A percentile compares a stretch with the other conserved stretches of the same genome.
Conservation (phyloP, 2,113 vertebrate species). For the Nycticebus coucang region DNA sequence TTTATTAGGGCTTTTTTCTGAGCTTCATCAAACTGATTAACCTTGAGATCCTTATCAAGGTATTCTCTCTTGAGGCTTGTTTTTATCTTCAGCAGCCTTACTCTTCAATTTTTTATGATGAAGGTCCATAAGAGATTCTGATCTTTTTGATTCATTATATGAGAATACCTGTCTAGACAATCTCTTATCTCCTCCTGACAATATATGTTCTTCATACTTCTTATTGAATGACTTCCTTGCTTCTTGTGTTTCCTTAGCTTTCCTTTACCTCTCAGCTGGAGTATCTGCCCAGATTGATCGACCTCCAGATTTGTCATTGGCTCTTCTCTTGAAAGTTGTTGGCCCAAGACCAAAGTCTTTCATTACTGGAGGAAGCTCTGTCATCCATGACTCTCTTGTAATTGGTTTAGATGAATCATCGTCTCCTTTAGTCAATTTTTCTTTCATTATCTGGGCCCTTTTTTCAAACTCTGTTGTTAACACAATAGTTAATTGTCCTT, state of each 20-base stretch:
- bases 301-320: constrained; percentile 92
- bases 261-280: constrained; percentile 94
- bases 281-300: constrained; percentile 98
- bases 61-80: constrained; percentile 90
- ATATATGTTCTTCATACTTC: constrained; percentile 82
- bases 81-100: constrained; percentile 87
- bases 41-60: constrained; percentile 95
- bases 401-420: constrained; percentile 84
- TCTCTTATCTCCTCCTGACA: constrained; percentile 90
- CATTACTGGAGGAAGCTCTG: constrained; percentile 96
- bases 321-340: constrained; percentile 94
- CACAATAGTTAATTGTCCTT: constrained; percentile 84
- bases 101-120: constrained; percentile 94
- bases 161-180: constrained; percentile 92
- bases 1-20: constrained; percentile 96
- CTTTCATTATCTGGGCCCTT: constrained; percentile 94
- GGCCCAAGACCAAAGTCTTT: constrained; percentile 95
- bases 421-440: constrained; percentile 89
- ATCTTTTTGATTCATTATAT: constrained; percentile 95
- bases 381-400: constrained; percentile 96
- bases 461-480: constrained; percentile 92
- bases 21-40: constrained; percentile 96
- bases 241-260: constrained; percentile 91
- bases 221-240: constrained; percentile 85
- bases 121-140: constrained; percentile 94